A percentile compares a stretch with the other conserved stretches of the same genome.
Conservation (phyloP, 2,797 vertebrate genomes). For the Geotrypetes seraphini region DNA sequence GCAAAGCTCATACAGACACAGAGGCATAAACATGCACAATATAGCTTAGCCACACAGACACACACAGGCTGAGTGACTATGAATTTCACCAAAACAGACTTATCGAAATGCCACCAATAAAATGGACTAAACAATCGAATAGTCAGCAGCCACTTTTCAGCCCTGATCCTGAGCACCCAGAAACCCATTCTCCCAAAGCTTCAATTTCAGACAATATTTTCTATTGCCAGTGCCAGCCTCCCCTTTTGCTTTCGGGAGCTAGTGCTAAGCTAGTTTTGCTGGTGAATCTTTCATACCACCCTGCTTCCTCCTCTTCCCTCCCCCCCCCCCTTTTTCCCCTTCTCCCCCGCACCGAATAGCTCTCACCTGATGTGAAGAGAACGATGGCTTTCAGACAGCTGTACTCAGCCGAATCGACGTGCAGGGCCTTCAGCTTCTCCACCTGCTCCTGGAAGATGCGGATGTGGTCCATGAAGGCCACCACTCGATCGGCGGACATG, state of each 20-base stretch:
- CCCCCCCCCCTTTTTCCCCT: neutral
- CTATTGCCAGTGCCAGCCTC: too few relatives aligned
- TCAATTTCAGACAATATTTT: too few relatives aligned
- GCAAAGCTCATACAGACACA: neutral
- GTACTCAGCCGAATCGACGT: conserved; percentile 96
- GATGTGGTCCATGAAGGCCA: conserved; percentile 99
- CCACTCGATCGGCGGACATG: conserved; percentile 95
- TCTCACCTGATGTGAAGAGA: conserved; percentile 95
- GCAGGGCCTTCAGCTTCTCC: conserved; percentile 96
- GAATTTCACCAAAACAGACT: too few relatives aligned
- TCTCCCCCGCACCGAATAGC: conserved; percentile 2
- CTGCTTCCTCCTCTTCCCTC: neutral
- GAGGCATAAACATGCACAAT: neutral
- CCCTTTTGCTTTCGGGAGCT: too few relatives aligned
- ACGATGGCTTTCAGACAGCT: conserved; percentile 98
- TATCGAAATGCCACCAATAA: too few relatives aligned
- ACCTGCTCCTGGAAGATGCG: conserved; percentile 98
- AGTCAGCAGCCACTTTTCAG: too few relatives aligned
- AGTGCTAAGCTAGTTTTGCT: too few relatives aligned
- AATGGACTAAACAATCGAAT: too few relatives aligned
- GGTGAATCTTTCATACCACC: too few relatives aligned
- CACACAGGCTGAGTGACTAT: too few relatives aligned
- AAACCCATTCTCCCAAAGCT: too few relatives aligned
- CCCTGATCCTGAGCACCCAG: too few relatives aligned
- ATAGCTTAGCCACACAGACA: neutral